Percentiles rank a stretch among this genome's conserved stretches.
Evolutionary conservation across 2,113 vertebrate species (phyloP).

Genomic region (Gymnarchus niloticus): DNA sequence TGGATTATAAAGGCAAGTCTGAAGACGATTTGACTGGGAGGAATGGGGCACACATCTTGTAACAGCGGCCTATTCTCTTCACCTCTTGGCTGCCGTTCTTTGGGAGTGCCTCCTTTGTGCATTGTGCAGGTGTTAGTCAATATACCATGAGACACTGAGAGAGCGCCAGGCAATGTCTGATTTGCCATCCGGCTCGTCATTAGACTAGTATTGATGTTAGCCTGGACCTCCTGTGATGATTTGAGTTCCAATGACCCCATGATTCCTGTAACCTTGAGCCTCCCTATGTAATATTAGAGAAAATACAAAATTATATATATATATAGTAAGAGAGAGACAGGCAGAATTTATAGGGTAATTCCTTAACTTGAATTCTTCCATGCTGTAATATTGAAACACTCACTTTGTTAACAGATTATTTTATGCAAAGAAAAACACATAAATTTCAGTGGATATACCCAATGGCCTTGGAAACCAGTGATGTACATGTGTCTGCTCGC

Average conservation of each 20-base stretch:
- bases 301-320: background rate
- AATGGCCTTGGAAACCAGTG: background rate
- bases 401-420: background rate
- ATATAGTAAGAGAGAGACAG: too few species aligned
- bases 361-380: too few species aligned
- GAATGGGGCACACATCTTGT: background rate
- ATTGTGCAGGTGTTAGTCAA: background rate
- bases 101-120: background rate
- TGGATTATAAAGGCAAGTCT: background rate
- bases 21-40: background rate
- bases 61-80: background rate
- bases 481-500: background rate
- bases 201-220: background rate
- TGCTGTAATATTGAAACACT: background rate
- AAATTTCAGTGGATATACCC: background rate
- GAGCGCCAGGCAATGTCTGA: background rate
- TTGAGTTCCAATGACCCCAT: background rate
- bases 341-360: too few species aligned
- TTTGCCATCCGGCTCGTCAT: background rate
- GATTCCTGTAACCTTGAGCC: background rate
- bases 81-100: background rate
- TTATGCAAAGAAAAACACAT: background rate
- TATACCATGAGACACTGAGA: background rate
- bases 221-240: background rate
- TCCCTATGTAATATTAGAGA: background rate